Base-by-base conservation (phyloP, 2,113 vertebrate genomes). In the Hippocampus mohnikei region DNA sequence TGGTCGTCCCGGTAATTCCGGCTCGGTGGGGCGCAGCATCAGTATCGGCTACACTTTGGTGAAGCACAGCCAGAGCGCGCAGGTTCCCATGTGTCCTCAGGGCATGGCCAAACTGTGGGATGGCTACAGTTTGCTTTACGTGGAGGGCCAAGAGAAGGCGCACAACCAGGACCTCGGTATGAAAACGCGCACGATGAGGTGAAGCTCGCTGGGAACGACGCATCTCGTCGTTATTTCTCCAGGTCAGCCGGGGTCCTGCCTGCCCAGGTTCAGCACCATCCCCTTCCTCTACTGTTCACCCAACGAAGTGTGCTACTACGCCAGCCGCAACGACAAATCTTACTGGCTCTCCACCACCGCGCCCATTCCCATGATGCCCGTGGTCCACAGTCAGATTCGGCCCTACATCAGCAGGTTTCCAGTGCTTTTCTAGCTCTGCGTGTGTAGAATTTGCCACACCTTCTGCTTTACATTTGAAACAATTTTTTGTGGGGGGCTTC, bases 291-390 rank as follows among this genome's bases (percentile, higher is more conserved):
- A 98, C 90, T 98, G 97, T 90, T 96, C 95, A 67, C 89, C 94
- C 78, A 93, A 94, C 0, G 96, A 96, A 64, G 85, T 97, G 50
- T 98, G 96, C 88, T 94, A 96, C 87, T 98, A 96, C 0, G 96
- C 97, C 78, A 95, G 95, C 79, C 91, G 95, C 53, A 98, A 98
- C 0, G 97, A 98, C 88, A 99, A 98, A 66, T 99, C 97, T 77
- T 99, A 96, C 85, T 98, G 97, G 97, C 95, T 99, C 15, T 98
- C 97, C 76, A 99, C 96, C 23, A 94, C 94, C 0, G 95, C 94
- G 1, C 93, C 96, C 13, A 98, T 98, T 67, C 97, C 97, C 80
- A 98, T 98, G 96, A 96, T 96, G 95, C 97, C 97, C 0, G 94
- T 98, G 58, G 81, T 88, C 71, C 92, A 93, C 0, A 11, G 67